Base-by-base conservation (phyloP, 2,888 invertebrate genomes). In the Pheosia gnoma region DNA sequence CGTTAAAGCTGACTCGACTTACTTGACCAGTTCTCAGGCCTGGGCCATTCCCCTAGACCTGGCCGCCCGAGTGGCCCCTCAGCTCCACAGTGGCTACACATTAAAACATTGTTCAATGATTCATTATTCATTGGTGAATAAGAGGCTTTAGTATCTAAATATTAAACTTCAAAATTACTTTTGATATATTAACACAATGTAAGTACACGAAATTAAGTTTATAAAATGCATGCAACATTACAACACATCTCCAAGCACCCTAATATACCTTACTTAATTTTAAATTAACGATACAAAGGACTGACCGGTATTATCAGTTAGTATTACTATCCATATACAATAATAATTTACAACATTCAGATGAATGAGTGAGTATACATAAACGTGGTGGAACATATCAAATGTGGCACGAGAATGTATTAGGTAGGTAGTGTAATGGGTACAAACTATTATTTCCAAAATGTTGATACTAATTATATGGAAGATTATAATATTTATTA, bases 161-260 rank as follows among this genome's bases (percentile, higher is more conserved):
- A 5, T 25, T 51, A 51, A 25, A 8, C 51, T 78, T 75, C 75
- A 77, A 78, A 72, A 74, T 73, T 63, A 75, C 68, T 76, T 74
- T 80, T 87, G 88, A 88, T 87, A 88, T 87, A 87, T 88, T 71
- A 84, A 86, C 75, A 80, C 72, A 83, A 80, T 81, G 77, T 83
- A 83, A 84, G 82, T 83, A 85, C 82, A 79, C 70, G 77, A 81
- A 72, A 80, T 68, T 80, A 81, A 84, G 78, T 82, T 75, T 68
- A 69, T 68, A 66, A 75, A 72, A 67, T 76, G 79, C 78, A 77
- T 77, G 76, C 78, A 77, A 80, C 78, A 74, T 78, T 67, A 58
- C 8, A 69, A 78, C 74, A 75, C 80, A 79, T 82, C 82, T 79
- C 83, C 81, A 80, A 75, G 79, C 84, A 84, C 83, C 85, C 83